Conservation (phyloP, 2,113 vertebrate species). For the Salvator merianae region DNA sequence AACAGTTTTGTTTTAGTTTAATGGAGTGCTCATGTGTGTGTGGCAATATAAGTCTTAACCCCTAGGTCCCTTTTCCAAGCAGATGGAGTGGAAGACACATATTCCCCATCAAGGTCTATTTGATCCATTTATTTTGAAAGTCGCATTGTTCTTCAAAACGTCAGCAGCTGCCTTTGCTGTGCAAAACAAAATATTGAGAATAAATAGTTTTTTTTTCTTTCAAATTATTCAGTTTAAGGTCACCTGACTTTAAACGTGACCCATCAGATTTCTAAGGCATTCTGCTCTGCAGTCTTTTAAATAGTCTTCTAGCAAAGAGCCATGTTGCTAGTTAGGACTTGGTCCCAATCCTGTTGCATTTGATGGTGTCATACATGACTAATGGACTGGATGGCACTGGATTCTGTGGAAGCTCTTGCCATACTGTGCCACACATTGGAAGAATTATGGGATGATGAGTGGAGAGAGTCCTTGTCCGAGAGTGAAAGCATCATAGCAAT, state of each 20-base stretch:
- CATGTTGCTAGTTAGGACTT: constrained; percentile 79
- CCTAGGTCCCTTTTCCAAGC: constrained; percentile 67
- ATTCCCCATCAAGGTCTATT: constrained; percentile 69
- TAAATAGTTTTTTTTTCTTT: constrained; percentile 90
- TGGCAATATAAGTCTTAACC: constrained; percentile 71
- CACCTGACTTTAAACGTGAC: constrained; percentile 83
- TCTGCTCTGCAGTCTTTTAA: constrained; percentile 89
- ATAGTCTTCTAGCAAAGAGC: constrained; percentile 80
- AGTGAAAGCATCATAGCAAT: constrained; percentile 98
- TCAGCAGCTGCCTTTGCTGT: constrained; percentile 98
- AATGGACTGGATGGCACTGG: constrained; percentile 93
- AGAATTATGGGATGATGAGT: constrained; percentile 84
- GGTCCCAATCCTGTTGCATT: constrained; percentile 77
- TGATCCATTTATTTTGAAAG: constrained; percentile 69
- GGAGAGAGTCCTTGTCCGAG: constrained; percentile 94
- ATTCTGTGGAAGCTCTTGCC: constrained; percentile 90
- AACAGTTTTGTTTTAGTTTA: constrained; percentile 68
- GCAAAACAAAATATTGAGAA: constrained; percentile 98
- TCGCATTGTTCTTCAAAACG: constrained; percentile 83
- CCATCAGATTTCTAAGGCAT: constrained; percentile 88
- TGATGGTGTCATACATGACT: constrained; percentile 93
- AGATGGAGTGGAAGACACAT: constrained; percentile 74
- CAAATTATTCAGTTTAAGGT: constrained; percentile 86
- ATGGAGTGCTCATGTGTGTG: constrained; percentile 69
- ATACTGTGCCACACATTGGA: constrained; percentile 95